These are phyloP conservation scores for Coregonus sp. DNA, from an alignment of 2,797 vertebrate genomes.

Conservation along the genomic window DNA sequence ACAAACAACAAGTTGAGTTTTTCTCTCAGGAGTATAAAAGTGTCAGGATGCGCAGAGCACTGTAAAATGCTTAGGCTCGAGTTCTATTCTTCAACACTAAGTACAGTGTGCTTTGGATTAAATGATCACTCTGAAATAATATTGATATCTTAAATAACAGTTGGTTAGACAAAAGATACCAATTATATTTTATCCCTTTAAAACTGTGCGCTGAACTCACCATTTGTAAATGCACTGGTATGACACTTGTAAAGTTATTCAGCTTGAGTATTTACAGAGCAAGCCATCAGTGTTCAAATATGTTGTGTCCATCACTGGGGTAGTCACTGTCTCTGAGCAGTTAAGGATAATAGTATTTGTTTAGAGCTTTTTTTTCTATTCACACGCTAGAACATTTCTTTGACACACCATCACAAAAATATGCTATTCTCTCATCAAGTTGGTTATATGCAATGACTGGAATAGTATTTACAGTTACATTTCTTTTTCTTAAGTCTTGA, in stretches of 20 bases:
- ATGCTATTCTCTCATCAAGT: conserved; percentile 90
- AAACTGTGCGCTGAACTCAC: conserved; percentile 77
- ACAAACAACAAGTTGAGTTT: conserved; percentile 50
- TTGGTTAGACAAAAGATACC: conserved; percentile 67
- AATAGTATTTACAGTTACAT: conserved; percentile 95
- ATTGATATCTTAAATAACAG: conserved; percentile 44
- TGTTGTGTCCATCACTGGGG: conserved; percentile 71
- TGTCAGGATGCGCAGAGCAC: conserved; percentile 79
- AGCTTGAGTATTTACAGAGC: conserved; percentile 82
- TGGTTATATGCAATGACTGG: conserved; percentile 92
- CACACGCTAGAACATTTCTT: conserved; percentile 84
- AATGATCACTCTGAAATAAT: conserved; percentile 64
- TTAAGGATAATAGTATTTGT: conserved; percentile 72
- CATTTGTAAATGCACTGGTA: conserved; percentile 85
- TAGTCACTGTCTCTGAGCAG: conserved; percentile 73
- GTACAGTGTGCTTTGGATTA: conserved; percentile 91
- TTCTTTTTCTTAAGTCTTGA: conserved; percentile 84
- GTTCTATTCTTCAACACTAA: conserved; percentile 74
- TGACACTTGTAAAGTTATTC: conserved; percentile 82
- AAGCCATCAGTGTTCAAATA: conserved; percentile 64
- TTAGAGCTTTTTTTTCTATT: conserved; percentile 72
- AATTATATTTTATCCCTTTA: conserved; percentile 65
- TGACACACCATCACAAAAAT: conserved; percentile 97
- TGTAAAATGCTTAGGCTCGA: conserved; percentile 86
- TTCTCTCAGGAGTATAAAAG: conserved; percentile 78